phyloP scores from a whole-genome alignment of 2,797 vertebrate species.

The Alectoris magna region DNA sequence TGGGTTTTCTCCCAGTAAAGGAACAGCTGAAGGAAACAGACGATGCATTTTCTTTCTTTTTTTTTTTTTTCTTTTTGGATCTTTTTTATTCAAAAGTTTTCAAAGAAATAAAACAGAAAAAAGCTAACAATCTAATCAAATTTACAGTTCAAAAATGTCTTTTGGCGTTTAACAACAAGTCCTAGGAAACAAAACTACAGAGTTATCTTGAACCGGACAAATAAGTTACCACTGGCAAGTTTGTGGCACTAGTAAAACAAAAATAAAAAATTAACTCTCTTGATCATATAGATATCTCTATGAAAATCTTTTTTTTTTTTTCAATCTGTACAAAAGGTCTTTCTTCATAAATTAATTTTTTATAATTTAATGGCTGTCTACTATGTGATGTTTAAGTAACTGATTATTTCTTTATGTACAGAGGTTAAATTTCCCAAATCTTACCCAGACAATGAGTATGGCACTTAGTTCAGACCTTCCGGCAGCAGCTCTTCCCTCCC shows the following conservation, averaged over 20 bases:
- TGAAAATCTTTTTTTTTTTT: constrained; percentile 91
- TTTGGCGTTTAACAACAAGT: constrained; percentile 94
- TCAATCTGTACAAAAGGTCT: constrained; percentile 99
- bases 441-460: constrained; percentile 92
- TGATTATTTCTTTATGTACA: constrained; percentile 90
- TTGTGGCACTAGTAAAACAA: constrained; percentile 95
- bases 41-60: constrained; percentile 67
- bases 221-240: constrained; percentile 95
- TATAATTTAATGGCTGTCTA: constrained; percentile 99
- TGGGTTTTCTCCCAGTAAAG: neutral
- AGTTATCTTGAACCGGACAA: constrained; percentile 93
- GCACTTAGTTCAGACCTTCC: constrained; percentile 95
- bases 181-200: constrained; percentile 93
- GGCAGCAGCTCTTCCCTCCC: constrained; percentile 89
- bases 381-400: constrained; percentile 93
- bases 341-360: constrained; percentile 99
- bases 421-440: constrained; percentile 91
- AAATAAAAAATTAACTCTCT: constrained; percentile 94
- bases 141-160: constrained; percentile 92
- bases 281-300: constrained; percentile 96
- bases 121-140: constrained; percentile 94
- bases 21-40: constrained; percentile 61
- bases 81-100: constrained; percentile 96
- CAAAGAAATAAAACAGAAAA: constrained; percentile 95
- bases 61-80: constrained; percentile 78